phyloP scores from a whole-genome alignment of 2,888 invertebrate genomes.

The Ormyrus thymus region DNA sequence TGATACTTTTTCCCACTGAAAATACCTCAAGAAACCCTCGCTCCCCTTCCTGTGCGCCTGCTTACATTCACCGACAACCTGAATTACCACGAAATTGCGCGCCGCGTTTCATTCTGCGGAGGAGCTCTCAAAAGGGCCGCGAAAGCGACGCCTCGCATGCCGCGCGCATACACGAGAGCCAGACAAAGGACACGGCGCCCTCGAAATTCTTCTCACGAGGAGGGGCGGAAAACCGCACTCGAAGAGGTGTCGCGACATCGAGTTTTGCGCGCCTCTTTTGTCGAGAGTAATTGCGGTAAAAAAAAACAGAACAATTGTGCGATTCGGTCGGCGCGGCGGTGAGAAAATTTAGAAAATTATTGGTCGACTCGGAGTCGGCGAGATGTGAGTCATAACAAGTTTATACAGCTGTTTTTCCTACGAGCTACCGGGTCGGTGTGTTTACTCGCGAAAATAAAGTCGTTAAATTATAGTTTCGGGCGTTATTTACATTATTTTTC shows the following conservation, averaged over 20 bases:
- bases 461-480: not conserved
- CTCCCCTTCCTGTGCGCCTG: too few species aligned
- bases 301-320: conserved; percentile 7
- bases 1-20: too few species aligned
- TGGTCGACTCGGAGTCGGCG: not conserved
- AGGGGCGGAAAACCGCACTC: conserved; percentile 15
- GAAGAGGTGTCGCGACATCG: conserved; percentile 33
- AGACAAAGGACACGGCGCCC: conserved; percentile 19
- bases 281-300: conserved; percentile 30
- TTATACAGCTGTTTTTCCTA: not conserved
- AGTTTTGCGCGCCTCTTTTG: conserved; percentile 20
- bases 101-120: not conserved
- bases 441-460: not conserved
- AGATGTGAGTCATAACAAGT: not conserved
- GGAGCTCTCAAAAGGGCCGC: conserved; percentile 5
- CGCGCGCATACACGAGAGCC: not conserved
- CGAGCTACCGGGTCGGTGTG: not conserved
- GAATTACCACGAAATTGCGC: not conserved
- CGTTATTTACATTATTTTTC: not conserved
- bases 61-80: not conserved
- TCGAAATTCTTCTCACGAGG: conserved; percentile 43
- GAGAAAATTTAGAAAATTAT: conserved; percentile 36
- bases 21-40: too few species aligned
- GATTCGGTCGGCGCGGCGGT: conserved; percentile 16
- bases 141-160: conserved; percentile 9